phyloP scores from a whole-genome alignment of 2,888 invertebrate species.

The Melinaea menophilus region DNA sequence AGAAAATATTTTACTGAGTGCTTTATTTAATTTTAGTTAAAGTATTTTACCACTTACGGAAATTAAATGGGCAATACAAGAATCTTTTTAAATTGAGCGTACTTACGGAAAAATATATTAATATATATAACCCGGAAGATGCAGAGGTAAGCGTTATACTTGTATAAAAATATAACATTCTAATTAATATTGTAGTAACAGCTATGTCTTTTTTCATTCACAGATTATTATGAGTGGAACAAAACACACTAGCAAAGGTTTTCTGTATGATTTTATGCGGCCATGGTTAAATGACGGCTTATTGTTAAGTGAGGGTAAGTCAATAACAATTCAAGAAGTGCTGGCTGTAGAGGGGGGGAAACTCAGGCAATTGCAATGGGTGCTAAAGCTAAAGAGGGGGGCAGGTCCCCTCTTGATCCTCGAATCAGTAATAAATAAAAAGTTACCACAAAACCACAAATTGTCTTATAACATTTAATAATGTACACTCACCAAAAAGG shows the following conservation, averaged over 20 bases:
- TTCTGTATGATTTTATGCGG: slow-evolving; percentile 60
- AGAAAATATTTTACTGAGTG: not conserved
- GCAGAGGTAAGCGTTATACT: slow-evolving; percentile 53
- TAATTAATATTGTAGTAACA: not conserved
- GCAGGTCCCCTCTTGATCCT: too few species aligned
- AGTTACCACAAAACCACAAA: too few species aligned
- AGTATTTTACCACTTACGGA: slow-evolving; percentile 12
- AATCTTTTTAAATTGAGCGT: slow-evolving; percentile 30
- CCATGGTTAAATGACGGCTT: slow-evolving; percentile 75
- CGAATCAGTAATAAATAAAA: too few species aligned
- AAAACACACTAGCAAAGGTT: slow-evolving; percentile 71
- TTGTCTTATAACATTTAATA: too few species aligned
- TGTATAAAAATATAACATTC: not conserved
- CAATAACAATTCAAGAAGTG: too few species aligned
- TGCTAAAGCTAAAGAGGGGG: too few species aligned
- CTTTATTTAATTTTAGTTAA: slow-evolving; percentile 13
- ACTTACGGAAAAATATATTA: slow-evolving; percentile 33
- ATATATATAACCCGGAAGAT: slow-evolving; percentile 67
- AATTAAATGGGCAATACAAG: slow-evolving; percentile 15
- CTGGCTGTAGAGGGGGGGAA: too few species aligned
- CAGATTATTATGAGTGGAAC: slow-evolving; percentile 70
- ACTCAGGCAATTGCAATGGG: too few species aligned
- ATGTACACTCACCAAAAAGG: too few species aligned
- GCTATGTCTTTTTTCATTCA: slow-evolving; percentile 22
- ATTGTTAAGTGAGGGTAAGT: slow-evolving; percentile 59